A percentile compares a stretch with the other conserved stretches of the same genome.
Conservation (phyloP, 1,140 invertebrate genomes). For the Argopecten irradians region DNA sequence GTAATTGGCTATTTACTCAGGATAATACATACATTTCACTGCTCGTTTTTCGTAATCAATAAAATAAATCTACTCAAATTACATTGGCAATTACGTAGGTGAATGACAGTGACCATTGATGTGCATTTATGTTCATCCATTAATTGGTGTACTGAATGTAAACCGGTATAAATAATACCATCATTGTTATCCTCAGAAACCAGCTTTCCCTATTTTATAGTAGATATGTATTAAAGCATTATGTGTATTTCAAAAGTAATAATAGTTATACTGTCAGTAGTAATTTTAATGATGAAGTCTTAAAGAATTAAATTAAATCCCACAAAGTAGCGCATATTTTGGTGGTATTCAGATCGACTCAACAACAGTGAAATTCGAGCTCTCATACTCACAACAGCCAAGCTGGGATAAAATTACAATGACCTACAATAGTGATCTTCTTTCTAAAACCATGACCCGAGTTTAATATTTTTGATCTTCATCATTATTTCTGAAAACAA, state of each 20-base stretch:
- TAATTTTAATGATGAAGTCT: background rate
- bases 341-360: background rate
- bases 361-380: background rate
- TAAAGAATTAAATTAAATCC: background rate
- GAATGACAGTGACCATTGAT: background rate
- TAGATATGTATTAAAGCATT: too few species aligned
- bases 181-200: background rate
- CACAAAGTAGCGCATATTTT: background rate
- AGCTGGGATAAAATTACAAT: too few species aligned
- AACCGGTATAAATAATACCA: background rate
- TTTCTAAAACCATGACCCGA: too few species aligned
- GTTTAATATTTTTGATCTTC: too few species aligned
- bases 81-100: background rate
- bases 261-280: background rate
- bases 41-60: background rate
- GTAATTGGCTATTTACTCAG: background rate
- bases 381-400: background rate
- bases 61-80: background rate
- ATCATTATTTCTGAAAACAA: too few species aligned
- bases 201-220: background rate
- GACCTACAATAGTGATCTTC: too few species aligned
- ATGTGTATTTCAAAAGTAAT: too few species aligned
- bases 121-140: background rate
- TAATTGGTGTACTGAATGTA: background rate
- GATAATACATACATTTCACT: background rate